These are phyloP conservation scores for Apaloderma vittatum DNA, from an alignment of 2,113 vertebrate genomes.

Conservation along the genomic window DNA sequence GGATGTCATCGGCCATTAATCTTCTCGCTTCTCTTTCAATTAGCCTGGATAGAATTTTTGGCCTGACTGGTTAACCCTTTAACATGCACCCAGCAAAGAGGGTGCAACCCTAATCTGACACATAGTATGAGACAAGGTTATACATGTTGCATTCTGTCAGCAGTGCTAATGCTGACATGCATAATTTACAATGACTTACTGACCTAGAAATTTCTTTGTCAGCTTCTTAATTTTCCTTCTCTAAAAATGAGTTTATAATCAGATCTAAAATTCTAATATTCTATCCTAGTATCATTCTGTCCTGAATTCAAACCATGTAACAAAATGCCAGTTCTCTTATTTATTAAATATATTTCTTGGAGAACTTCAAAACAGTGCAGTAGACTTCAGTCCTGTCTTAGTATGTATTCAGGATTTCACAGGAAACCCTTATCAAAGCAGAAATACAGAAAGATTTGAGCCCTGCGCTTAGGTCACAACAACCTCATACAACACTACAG, in stretches of 20 bases:
- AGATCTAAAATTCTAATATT: not conserved
- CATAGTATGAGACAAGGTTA: not conserved
- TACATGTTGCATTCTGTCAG: not conserved
- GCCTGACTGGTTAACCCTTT: conserved; percentile 1
- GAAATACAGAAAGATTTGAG: not conserved
- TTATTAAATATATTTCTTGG: not conserved
- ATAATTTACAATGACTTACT: not conserved
- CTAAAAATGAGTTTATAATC: not conserved
- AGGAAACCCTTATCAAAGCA: not conserved
- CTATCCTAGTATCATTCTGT: not conserved
- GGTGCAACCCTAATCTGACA: not conserved
- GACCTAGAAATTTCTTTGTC: not conserved
- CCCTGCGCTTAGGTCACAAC: too few relatives aligned
- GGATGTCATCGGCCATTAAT: conserved; percentile 36
- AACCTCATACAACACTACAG: too few relatives aligned
- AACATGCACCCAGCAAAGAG: not conserved
- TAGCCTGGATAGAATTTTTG: not conserved
- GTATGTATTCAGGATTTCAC: not conserved
- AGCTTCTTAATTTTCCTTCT: not conserved
- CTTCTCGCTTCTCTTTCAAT: conserved; percentile 6
- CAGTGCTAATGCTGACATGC: not conserved
- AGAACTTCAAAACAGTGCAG: not conserved
- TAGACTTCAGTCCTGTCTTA: not conserved
- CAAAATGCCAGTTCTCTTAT: not conserved
- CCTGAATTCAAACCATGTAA: not conserved